Base-by-base conservation (phyloP, 2,797 vertebrate species). In the Malacoraja senta region DNA sequence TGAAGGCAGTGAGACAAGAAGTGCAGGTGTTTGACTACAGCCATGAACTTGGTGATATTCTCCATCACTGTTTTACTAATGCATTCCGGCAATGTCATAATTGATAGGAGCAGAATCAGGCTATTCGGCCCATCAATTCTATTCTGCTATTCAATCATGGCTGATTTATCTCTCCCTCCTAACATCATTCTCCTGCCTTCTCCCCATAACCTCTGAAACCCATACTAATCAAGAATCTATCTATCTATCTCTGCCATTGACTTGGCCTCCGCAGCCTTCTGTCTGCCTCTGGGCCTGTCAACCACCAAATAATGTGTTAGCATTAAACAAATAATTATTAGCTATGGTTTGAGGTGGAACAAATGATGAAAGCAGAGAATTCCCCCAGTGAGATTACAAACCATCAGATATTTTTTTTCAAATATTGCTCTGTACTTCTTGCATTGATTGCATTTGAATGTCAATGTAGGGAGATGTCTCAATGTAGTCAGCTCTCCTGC, bases 401-500 rank as follows among this genome's bases (percentile, higher is more conserved):
- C 58, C 7, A 86, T 63, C 58, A 32, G 26, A 2, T 63, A 61
- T n/a, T n/a, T 58, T 86, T n/a, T 63, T 15, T 53, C 83, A 63
- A 63, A 86, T 86, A 63, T 86, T 63, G 58, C 58, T 32, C 9
- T 2, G 7, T 68, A 63, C 9, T 68, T 35, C 21, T 8, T n/a
- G n/a, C 21, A 88, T 68, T 68, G 84, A 21, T 88, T 88, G 4
- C 2, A 35, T 68, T 35, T 19, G 63, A 88, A 88, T 68, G 84
- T 68, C 84, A 68, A 35, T 35, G 65, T 88, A 68, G 61, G 84
- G 68, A 35, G 17, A 21, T 68, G 15, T 24, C 58, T 86, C 13
- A 32, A 58, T 86, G 61, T 32, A 61, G n/a, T n/a, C 84, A 88
- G 84, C n/a, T 88, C 61, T 88, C n/a, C n/a, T 88, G 32, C 8